phyloP scores from a whole-genome alignment of 2,888 invertebrate species.

The Psococerastis gibbosa region DNA sequence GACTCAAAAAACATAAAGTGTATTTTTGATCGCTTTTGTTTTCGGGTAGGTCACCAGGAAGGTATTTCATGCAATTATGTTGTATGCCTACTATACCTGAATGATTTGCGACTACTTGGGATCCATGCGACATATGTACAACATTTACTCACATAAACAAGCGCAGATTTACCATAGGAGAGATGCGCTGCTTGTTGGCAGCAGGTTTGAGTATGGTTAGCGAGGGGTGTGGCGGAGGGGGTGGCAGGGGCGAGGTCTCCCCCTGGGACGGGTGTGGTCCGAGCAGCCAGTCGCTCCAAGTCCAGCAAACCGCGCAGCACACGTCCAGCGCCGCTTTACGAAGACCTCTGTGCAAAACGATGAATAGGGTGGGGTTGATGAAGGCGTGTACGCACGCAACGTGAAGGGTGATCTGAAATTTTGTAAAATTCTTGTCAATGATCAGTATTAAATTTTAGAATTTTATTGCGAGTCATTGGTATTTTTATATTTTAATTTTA shows the following conservation, averaged over 20 bases:
- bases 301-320: conserved; percentile 55
- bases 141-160: conserved; percentile 11
- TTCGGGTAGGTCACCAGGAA: no score
- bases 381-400: conserved; percentile 76
- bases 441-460: no score
- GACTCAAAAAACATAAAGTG: no score
- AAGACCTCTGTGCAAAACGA: conserved; percentile 56
- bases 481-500: no score
- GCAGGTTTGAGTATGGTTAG: conserved; percentile 10
- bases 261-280: conserved; percentile 35
- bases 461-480: no score
- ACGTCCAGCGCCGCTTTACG: conserved; percentile 50
- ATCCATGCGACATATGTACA: conserved; percentile 10
- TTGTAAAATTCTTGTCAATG: no score
- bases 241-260: conserved; percentile 17
- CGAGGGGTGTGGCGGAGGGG: conserved; percentile 14
- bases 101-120: background rate
- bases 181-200: conserved; percentile 11
- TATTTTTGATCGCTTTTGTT: no score
- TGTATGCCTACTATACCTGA: background rate
- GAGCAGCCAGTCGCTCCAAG: conserved; percentile 39
- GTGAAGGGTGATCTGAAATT: conserved; percentile 70
- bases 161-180: conserved; percentile 10
- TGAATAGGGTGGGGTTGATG: conserved; percentile 61
- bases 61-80: no score